Evolutionary conservation across 2,888 invertebrate genomes (phyloP).

Genomic region (Hylaea fasciaria): DNA sequence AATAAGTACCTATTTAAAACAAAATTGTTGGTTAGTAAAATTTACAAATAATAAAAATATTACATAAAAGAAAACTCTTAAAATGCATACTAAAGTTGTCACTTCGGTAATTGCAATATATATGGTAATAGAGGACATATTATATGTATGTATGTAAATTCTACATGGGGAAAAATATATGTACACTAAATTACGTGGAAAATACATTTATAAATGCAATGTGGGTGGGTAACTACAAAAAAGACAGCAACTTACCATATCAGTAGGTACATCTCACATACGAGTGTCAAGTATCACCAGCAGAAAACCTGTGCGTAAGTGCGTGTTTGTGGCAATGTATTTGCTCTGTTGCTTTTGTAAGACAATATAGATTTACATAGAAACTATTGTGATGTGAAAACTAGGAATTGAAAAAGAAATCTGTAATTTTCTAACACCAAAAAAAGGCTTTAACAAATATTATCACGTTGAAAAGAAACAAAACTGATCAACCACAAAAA

Average conservation of each 20-base stretch:
- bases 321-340: slow-evolving; percentile 21
- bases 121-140: too few species aligned
- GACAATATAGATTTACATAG: slow-evolving; percentile 10
- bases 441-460: not conserved
- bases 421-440: not conserved
- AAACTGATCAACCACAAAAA: too few species aligned
- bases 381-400: slow-evolving; percentile 16
- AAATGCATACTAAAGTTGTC: too few species aligned
- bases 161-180: too few species aligned
- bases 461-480: not conserved
- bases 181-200: too few species aligned
- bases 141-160: too few species aligned
- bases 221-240: slow-evolving; percentile 6
- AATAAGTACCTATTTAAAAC: too few species aligned
- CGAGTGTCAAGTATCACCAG: slow-evolving; percentile 18
- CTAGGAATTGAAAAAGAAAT: not conserved
- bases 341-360: slow-evolving; percentile 6
- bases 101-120: too few species aligned
- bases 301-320: slow-evolving; percentile 17
- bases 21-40: too few species aligned
- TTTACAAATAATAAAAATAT: too few species aligned
- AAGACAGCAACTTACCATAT: slow-evolving; percentile 23
- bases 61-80: too few species aligned
- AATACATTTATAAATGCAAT: not conserved
- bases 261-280: too few species aligned